Percentiles rank a stretch among this genome's conserved stretches.
Conservation (phyloP, 92 coral and sea anemone genomes). For the Pocillopora meandrina region DNA sequence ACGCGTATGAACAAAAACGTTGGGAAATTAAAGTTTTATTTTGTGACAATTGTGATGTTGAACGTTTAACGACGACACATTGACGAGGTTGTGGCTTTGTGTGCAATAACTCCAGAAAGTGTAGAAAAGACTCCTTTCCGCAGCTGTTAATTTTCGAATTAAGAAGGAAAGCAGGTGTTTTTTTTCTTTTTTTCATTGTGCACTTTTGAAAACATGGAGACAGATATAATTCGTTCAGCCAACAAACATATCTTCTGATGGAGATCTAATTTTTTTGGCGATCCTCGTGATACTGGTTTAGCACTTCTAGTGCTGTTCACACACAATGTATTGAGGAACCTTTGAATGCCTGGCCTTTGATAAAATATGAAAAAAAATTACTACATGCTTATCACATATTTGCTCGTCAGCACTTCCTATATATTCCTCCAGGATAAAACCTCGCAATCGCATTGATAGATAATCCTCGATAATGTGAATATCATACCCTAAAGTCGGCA, state of each 20-base stretch:
- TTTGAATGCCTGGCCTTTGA: too few species aligned
- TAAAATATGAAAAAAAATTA: too few species aligned
- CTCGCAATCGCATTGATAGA: too few species aligned
- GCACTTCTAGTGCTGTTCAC: too few species aligned
- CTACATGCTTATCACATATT: too few species aligned
- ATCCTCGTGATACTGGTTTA: too few species aligned
- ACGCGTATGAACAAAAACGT: background rate
- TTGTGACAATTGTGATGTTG: conserved; percentile 6
- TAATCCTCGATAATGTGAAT: too few species aligned
- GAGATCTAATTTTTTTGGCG: background rate
- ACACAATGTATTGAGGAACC: too few species aligned
- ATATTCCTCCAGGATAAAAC: too few species aligned
- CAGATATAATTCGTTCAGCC: background rate
- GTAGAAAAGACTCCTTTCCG: background rate
- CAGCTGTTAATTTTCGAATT: conserved; percentile 16
- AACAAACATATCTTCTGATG: background rate
- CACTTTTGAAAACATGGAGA: background rate
- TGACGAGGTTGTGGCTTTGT: conserved; percentile 12
- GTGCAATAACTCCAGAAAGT: background rate
- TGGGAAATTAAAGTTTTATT: conserved; percentile 5
- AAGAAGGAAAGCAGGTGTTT: background rate
- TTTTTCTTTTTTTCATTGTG: background rate
- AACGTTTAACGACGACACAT: conserved; percentile 1
- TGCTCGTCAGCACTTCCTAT: too few species aligned
- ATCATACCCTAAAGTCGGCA: too few species aligned